Percentiles rank a stretch among this genome's conserved stretches.
Conservation (phyloP, 2,113 vertebrate genomes). For the Rhagologus leucostigma region DNA sequence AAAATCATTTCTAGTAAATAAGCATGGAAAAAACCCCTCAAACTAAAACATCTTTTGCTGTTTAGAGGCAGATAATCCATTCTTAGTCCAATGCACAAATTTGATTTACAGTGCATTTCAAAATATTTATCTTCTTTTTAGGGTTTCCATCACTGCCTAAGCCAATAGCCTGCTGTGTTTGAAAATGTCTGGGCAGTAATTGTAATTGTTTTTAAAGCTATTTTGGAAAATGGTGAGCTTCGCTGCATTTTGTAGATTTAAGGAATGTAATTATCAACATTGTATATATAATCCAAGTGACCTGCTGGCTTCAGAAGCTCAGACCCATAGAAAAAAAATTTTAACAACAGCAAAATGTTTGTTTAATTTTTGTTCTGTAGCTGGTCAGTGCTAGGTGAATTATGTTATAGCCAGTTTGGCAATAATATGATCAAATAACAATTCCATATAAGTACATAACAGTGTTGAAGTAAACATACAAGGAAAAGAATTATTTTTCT, state of each 20-base stretch:
- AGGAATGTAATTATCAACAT: constrained; percentile 72
- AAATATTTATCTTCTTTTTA: constrained; percentile 79
- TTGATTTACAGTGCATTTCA: constrained; percentile 74
- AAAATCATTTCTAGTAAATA: constrained; percentile 19
- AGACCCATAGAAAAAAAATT: constrained; percentile 30
- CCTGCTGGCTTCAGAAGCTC: constrained; percentile 74
- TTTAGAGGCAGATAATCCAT: constrained; percentile 60
- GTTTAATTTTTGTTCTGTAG: constrained; percentile 72
- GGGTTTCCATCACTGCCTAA: constrained; percentile 70
- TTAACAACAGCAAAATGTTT: constrained; percentile 71
- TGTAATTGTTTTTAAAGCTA: constrained; percentile 73
- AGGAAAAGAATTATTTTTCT: constrained; percentile 25
- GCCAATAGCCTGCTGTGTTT: constrained; percentile 78
- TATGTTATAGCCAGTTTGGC: constrained; percentile 67
- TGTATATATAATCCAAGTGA: constrained; percentile 74
- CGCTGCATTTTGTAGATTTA: constrained; percentile 63
- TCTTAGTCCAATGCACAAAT: constrained; percentile 59
- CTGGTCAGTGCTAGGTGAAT: constrained; percentile 72
- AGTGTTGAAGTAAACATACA: constrained; percentile 56
- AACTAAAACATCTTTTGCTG: constrained; percentile 63
- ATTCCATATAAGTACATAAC: constrained; percentile 78
- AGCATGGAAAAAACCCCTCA: not conserved
- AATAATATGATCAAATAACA: constrained; percentile 73
- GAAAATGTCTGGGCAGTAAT: constrained; percentile 75
- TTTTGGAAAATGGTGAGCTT: constrained; percentile 69